These are phyloP conservation scores for Diaphora mendica DNA, from an alignment of 2,888 invertebrate species.

Conservation along the genomic window DNA sequence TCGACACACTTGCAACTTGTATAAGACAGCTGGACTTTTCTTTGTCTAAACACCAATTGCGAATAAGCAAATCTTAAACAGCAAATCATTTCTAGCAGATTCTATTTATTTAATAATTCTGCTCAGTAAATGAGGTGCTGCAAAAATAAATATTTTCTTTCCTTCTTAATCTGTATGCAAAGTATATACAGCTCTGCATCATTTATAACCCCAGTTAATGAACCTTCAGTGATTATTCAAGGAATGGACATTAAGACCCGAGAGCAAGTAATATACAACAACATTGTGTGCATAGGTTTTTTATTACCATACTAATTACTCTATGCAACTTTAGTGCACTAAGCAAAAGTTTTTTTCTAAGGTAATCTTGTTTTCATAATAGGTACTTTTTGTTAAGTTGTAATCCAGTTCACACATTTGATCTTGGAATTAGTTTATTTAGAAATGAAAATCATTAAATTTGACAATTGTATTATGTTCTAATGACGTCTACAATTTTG, in stretches of 20 bases:
- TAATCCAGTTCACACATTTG: too few relatives aligned
- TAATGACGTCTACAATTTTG: too few relatives aligned
- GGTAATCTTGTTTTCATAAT: not conserved
- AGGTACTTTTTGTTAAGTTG: not conserved
- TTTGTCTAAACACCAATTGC: too few relatives aligned
- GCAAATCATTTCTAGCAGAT: not conserved
- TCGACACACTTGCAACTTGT: too few relatives aligned
- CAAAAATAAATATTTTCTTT: conserved; percentile 7
- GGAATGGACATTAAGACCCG: conserved; percentile 9
- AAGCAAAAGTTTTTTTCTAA: not conserved
- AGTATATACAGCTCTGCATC: conserved; percentile 19
- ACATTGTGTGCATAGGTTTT: not conserved
- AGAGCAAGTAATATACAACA: not conserved
- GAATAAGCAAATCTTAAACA: not conserved
- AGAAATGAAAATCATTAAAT: too few relatives aligned
- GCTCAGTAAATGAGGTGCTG: not conserved
- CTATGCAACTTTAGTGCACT: not conserved
- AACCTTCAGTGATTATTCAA: conserved; percentile 22
- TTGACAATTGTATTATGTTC: too few relatives aligned
- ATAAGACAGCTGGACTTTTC: too few relatives aligned
- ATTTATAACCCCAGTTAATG: conserved; percentile 20
- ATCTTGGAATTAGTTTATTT: too few relatives aligned
- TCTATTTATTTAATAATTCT: not conserved
- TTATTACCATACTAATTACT: not conserved
- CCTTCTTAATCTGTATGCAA: conserved; percentile 14